Conservation (phyloP, 30 jellyfish, hydroid and myxozoan genomes). For the Hydractinia symbiolongicarpus region DNA sequence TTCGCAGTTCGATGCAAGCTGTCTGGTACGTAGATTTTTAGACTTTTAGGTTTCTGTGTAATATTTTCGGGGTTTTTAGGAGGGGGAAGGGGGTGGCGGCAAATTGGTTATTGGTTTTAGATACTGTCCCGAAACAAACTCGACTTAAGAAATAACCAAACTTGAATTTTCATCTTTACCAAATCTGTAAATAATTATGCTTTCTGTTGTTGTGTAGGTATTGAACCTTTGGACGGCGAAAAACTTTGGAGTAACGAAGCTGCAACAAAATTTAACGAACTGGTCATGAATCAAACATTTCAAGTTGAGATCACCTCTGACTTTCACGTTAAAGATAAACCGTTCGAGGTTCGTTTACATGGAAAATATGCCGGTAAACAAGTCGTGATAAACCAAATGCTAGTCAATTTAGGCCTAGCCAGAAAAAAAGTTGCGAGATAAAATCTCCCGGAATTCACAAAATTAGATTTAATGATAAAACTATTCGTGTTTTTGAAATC, state of each 20-base stretch:
- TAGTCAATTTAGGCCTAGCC: slow-evolving; percentile 14
- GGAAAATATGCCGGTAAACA: slow-evolving; percentile 13
- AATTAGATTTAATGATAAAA: too few species aligned
- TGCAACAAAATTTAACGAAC: not conserved
- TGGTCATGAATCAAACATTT: not conserved
- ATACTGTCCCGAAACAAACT: too few species aligned
- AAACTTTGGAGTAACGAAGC: slow-evolving; percentile 4
- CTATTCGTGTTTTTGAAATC: too few species aligned
- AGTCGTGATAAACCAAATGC: not conserved
- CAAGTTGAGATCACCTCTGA: slow-evolving; percentile 17
- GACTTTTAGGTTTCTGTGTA: not conserved
- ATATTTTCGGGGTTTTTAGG: not conserved
- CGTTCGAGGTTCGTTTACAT: slow-evolving; percentile 14
- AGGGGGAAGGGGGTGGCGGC: not conserved
- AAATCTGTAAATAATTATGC: not conserved
- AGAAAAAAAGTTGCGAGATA: not conserved
- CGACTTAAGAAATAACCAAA: not conserved
- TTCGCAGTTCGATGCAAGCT: slow-evolving; percentile 20
- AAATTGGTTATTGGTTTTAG: too few species aligned
- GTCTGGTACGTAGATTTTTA: not conserved
- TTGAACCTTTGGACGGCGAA: slow-evolving; percentile 7
- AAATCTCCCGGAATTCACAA: too few species aligned
- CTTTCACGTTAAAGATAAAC: not conserved
- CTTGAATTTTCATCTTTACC: not conserved
- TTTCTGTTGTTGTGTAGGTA: not conserved